phyloP scores from a whole-genome alignment of 2,113 vertebrate genomes.

The Ploceus nigricollis region DNA sequence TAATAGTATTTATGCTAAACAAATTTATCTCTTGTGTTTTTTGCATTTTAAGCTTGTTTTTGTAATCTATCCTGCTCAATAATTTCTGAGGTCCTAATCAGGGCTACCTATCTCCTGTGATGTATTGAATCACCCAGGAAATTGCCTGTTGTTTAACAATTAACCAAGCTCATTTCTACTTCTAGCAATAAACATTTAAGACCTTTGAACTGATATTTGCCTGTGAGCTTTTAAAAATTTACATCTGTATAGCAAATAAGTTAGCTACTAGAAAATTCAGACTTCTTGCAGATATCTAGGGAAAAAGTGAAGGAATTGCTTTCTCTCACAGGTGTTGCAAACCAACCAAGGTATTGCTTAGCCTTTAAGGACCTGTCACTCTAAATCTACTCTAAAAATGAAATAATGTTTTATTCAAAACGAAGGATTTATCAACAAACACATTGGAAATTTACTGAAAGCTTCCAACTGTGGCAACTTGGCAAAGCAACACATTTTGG shows the following conservation, averaged over 20 bases:
- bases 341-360: background rate
- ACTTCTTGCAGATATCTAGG: background rate
- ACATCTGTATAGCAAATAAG: background rate
- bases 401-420: constrained; percentile 23
- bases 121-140: background rate
- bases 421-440: constrained; percentile 18
- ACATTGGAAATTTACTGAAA: constrained; percentile 6
- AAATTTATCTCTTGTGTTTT: background rate
- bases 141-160: background rate
- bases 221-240: background rate
- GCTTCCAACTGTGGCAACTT: constrained; percentile 35
- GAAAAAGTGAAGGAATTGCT: background rate
- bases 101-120: background rate
- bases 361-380: background rate
- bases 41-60: background rate
- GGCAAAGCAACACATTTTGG: background rate
- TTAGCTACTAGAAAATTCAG: background rate
- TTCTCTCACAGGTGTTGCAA: background rate
- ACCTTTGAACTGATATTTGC: background rate
- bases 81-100: background rate
- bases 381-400: background rate
- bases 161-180: background rate
- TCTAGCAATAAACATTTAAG: background rate
- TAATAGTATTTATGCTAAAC: background rate
- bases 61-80: background rate